Percentiles rank a stretch among this genome's conserved stretches.
Evolutionary conservation across 2,797 vertebrate genomes (phyloP).

Genomic region (Eulemur rubriventer): DNA sequence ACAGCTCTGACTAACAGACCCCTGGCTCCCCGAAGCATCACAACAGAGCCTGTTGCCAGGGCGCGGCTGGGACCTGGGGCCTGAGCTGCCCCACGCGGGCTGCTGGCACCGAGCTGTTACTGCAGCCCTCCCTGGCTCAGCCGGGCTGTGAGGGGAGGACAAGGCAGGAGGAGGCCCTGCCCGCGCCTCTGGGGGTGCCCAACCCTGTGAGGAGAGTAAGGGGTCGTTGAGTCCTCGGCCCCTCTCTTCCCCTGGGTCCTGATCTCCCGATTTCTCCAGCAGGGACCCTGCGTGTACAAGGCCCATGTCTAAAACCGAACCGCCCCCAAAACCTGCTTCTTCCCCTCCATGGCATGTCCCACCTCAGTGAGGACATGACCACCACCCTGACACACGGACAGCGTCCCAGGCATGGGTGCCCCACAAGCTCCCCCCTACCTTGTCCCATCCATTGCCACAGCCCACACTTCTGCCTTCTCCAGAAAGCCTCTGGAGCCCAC

Average conservation of each 20-base stretch:
- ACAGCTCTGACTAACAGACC: constrained; percentile 59
- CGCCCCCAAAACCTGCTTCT: not conserved
- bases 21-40: constrained; percentile 37
- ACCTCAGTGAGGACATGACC: not conserved
- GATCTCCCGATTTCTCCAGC: not conserved
- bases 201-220: not conserved
- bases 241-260: not conserved
- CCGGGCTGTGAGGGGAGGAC: not conserved
- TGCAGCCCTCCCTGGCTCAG: not conserved
- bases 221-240: not conserved
- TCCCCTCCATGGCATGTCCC: not conserved
- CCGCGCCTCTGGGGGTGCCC: not conserved
- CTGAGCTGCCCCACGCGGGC: not conserved
- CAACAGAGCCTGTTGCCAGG: constrained; percentile 63
- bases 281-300: not conserved
- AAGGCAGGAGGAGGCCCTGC: not conserved
- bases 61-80: not conserved
- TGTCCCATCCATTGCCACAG: not conserved
- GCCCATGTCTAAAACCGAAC: not conserved
- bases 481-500: not conserved
- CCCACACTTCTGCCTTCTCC: not conserved
- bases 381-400: too few relatives aligned
- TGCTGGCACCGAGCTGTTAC: not conserved
- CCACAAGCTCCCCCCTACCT: not conserved
- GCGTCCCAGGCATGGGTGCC: accelerated